Percentiles rank a stretch among this genome's conserved stretches.
Conservation (phyloP, 2,888 invertebrate genomes). For the Aromia moschata region DNA sequence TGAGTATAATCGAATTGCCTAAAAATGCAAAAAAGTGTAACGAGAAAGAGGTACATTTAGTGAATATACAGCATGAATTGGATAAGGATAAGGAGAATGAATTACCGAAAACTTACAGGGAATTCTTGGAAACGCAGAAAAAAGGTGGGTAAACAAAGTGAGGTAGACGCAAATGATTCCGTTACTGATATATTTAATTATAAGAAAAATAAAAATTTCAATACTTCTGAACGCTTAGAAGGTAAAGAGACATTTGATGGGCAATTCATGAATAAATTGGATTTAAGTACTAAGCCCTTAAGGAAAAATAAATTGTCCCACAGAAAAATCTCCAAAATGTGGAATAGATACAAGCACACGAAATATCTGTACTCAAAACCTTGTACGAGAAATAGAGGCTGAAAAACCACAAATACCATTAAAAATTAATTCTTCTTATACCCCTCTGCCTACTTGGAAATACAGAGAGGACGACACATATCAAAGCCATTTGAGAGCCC, state of each 20-base stretch:
- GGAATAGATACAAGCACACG: too few relatives aligned
- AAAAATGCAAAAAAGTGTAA: constrained; percentile 7
- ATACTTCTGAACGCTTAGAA: neutral
- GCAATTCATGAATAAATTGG: neutral
- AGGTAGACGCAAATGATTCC: constrained; percentile 39
- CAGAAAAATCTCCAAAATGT: too few relatives aligned
- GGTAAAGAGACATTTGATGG: too few relatives aligned
- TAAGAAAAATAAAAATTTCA: constrained; percentile 32
- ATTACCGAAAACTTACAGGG: constrained; percentile 47
- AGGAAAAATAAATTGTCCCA: too few relatives aligned
- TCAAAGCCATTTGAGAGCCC: neutral
- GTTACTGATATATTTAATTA: constrained; percentile 53
- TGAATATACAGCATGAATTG: neutral
- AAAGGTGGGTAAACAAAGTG: constrained; percentile 26
- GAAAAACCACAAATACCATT: too few relatives aligned
- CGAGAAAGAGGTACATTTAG: neutral
- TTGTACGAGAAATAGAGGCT: too few relatives aligned
- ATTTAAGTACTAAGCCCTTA: too few relatives aligned
- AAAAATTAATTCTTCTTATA: too few relatives aligned
- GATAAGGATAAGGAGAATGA: constrained; percentile 31
- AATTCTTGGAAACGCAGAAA: constrained; percentile 43
- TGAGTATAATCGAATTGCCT: constrained; percentile 57
- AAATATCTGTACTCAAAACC: too few relatives aligned
- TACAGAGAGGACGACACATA: neutral
- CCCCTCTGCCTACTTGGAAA: too few relatives aligned